These are phyloP conservation scores for Hemithea aestivaria DNA, from an alignment of 2,888 invertebrate genomes.

Conservation along the genomic window DNA sequence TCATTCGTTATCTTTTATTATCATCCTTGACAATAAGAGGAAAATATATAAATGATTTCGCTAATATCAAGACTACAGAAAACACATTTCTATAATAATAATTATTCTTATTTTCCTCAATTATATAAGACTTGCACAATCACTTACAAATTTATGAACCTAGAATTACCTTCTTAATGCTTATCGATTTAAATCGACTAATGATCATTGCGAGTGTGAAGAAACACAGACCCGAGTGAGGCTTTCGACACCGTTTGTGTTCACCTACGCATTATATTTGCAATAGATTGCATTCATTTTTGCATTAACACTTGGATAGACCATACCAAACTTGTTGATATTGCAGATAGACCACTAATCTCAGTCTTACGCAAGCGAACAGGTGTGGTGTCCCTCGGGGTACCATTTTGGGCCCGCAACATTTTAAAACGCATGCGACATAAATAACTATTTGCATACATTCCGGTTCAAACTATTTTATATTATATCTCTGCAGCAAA, in stretches of 20 bases:
- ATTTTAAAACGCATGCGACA: too few species aligned
- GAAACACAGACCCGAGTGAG: slow-evolving; percentile 4
- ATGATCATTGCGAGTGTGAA: slow-evolving; percentile 10
- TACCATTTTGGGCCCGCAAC: not conserved
- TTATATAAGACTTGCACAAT: too few species aligned
- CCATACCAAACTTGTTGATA: not conserved
- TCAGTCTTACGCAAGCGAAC: not conserved
- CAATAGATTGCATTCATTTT: slow-evolving; percentile 5
- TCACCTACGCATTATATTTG: slow-evolving; percentile 9
- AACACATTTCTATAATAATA: too few species aligned
- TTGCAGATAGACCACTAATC: not conserved
- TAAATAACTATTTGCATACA: too few species aligned
- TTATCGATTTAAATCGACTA: slow-evolving; percentile 13
- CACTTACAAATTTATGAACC: too few species aligned
- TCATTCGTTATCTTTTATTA: too few species aligned
- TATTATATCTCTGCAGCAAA: too few species aligned
- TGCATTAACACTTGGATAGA: not conserved
- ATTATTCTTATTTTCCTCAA: too few species aligned
- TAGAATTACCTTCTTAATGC: slow-evolving; percentile 1
- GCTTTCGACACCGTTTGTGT: slow-evolving; percentile 7
- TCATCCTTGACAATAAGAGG: too few species aligned
- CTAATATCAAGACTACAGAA: too few species aligned
- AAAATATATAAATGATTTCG: too few species aligned
- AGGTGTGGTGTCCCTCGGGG: not conserved
- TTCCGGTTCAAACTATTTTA: too few species aligned